Conservation (phyloP, 2,797 vertebrate genomes). For the Bryconaethiops microstoma region DNA sequence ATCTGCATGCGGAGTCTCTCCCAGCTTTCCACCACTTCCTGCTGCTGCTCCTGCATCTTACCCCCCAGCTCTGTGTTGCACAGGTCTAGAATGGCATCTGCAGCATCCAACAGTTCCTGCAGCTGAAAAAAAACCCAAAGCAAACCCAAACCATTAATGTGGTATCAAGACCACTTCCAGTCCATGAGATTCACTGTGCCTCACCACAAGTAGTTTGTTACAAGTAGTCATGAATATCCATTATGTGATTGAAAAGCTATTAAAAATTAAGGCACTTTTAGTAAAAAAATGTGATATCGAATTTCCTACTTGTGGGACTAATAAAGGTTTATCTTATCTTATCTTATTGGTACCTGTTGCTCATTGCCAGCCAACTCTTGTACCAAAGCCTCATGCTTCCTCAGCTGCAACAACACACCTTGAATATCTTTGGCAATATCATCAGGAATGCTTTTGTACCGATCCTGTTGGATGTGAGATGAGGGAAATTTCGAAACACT, state of each 20-base stretch:
- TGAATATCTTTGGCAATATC: constrained; percentile 81
- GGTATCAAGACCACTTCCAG: background rate
- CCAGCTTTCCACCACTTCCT: constrained; percentile 81
- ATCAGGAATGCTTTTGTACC: constrained; percentile 83
- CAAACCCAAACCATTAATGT: background rate
- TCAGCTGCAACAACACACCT: constrained; percentile 81
- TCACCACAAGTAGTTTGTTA: background rate
- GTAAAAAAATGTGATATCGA: background rate
- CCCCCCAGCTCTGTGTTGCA: constrained; percentile 68
- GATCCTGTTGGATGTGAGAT: constrained; percentile 74
- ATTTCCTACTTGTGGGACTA: no score
- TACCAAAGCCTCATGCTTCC: constrained; percentile 82
- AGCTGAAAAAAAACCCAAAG: constrained; percentile 70
- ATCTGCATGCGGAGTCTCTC: constrained; percentile 75
- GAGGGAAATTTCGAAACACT: constrained; percentile 1
- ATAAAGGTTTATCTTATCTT: no score
- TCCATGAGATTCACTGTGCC: background rate
- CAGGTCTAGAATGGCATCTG: constrained; percentile 65
- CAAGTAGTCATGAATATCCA: background rate
- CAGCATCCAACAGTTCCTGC: constrained; percentile 80
- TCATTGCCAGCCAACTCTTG: constrained; percentile 78
- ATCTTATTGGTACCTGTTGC: constrained; percentile 77
- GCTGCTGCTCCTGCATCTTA: constrained; percentile 76
- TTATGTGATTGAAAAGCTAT: background rate
- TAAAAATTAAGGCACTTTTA: background rate